Base-by-base conservation (phyloP, 1,140 invertebrate genomes). In the Ptiloglossa arizonensis region DNA sequence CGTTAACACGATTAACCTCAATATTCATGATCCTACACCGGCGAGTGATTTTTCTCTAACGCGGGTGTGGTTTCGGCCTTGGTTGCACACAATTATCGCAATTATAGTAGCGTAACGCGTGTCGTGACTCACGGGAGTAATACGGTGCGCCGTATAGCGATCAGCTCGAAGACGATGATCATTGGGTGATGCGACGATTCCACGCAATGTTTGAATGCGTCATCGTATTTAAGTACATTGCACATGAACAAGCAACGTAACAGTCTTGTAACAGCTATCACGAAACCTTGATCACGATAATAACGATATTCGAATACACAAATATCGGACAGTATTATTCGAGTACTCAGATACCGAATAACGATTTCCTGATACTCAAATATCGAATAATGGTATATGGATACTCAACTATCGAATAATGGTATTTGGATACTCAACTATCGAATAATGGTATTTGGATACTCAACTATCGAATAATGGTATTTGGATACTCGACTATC, bases 41-140 rank as follows among this genome's bases (percentile, higher is more conserved):
- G 6, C 22, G 32, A 35, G 11, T 64, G 44, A 56, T 73, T 79
- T 79, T 69, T 57, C 41, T 32, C n/a, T 15, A 8, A 38, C 11
- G 46, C 85, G 86, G 87, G 87, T 74, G 87, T 81, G 86, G 86
- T 83, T 87, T 75, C 79, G 74, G 81, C 87, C 89, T 88, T 89
- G 87, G 19, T 54, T 57, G 73, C 66, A 62, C 72, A 64, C 78
- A 87, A 89, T 89, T 89, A 89, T 81, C 83, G 79, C 83, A 87
- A 88, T 87, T 83, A 81, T 68, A 59, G 63, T 71, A 62, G 44
- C 78, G 54, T 75, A 76, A 78, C 82, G 66, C 80, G 79, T 79
- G 69, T 71, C 72, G 59, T 86, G 81, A 86, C 60, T 87, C 84
- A 87, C 75, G 17, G 29, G 44, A 32, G 68, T 29, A 57, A 41